phyloP scores from a whole-genome alignment of 2,888 invertebrate genomes.

The Polymixis lichenea region DNA sequence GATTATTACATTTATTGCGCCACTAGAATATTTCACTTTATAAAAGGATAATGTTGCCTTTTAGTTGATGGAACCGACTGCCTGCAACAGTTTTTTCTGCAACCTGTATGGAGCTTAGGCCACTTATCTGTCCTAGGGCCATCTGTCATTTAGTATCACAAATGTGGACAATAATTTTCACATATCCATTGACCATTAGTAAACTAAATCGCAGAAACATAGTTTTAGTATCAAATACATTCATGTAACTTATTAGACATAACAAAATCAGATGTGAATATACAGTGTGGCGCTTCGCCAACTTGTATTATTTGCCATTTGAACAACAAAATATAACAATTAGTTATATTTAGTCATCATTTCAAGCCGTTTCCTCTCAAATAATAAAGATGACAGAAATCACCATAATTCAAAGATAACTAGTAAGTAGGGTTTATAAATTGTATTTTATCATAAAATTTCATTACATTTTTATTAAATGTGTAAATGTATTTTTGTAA shows the following conservation, averaged over 20 bases:
- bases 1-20: conserved; percentile 25
- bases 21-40: conserved; percentile 15
- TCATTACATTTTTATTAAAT: conserved; percentile 48
- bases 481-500: conserved; percentile 71
- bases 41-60: neutral
- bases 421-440: conserved; percentile 52
- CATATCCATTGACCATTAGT: conserved; percentile 49
- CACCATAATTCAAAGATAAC: conserved; percentile 25
- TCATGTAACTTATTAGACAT: conserved; percentile 3
- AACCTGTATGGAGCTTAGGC: conserved; percentile 38
- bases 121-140: conserved; percentile 29
- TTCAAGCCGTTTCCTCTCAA: conserved; percentile 29
- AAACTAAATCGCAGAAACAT: conserved; percentile 4
- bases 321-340: neutral
- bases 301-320: neutral
- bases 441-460: conserved; percentile 50
- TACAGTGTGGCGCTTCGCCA: no score
- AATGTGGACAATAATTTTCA: conserved; percentile 69
- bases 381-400: conserved; percentile 34
- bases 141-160: conserved; percentile 17
- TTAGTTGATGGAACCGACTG: conserved; percentile 5
- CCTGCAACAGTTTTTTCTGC: neutral
- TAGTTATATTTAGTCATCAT: conserved; percentile 17
- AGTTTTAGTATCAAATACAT: conserved; percentile 8
- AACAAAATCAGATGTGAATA: neutral